Evolutionary conservation across 2,113 vertebrate species (phyloP).

Genomic region (Pelecanus crispus): DNA sequence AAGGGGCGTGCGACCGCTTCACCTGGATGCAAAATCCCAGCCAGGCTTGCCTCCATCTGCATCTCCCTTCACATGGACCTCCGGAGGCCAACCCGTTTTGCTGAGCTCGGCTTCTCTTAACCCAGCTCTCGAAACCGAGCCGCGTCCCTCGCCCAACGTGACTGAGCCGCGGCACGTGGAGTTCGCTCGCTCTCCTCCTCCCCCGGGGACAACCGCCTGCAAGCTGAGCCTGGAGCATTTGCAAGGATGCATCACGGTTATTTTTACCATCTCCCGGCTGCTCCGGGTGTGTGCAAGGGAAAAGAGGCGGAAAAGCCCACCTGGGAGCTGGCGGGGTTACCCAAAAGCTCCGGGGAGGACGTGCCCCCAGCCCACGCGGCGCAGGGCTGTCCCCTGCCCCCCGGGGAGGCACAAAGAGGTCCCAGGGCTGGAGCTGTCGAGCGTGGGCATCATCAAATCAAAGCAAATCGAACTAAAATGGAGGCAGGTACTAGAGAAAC

Average conservation of each 20-base stretch:
- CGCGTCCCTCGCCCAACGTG: not conserved
- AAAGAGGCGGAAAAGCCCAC: not conserved
- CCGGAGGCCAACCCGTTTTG: rapidly evolving
- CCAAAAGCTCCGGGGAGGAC: rapidly evolving
- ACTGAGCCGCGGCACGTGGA: rapidly evolving
- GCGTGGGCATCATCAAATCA: not conserved
- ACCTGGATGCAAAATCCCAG: not conserved
- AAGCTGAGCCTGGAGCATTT: not conserved
- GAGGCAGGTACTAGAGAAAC: not conserved
- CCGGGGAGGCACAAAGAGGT: not conserved
- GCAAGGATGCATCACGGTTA: not conserved
- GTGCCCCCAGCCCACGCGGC: rapidly evolving
- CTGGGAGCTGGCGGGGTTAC: not conserved
- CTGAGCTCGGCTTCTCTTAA: not conserved
- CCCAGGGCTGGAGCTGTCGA: not conserved
- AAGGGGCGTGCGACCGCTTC: not conserved
- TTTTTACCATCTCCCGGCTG: conserved; percentile 10
- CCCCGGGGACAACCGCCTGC: not conserved
- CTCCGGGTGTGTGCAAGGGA: not conserved
- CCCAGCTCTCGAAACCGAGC: not conserved
- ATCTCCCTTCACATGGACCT: not conserved
- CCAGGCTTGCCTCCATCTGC: not conserved
- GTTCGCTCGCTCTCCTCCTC: not conserved
- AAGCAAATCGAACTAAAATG: not conserved
- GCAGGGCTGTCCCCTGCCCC: not conserved